Evolutionary conservation across 2,888 invertebrate species (phyloP).

Genomic region (Volucella bombylans): DNA sequence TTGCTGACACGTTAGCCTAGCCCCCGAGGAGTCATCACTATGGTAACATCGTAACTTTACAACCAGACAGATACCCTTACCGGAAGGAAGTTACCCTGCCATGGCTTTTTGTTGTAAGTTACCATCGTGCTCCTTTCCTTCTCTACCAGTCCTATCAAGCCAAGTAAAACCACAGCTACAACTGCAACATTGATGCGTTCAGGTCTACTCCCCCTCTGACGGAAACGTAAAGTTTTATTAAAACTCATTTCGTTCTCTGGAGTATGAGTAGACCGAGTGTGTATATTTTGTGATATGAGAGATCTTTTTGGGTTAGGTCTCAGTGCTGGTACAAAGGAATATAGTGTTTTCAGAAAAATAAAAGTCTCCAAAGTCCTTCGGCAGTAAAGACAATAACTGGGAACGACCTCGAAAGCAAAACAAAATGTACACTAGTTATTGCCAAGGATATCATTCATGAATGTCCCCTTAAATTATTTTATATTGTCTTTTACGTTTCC

Average conservation of each 20-base stretch:
- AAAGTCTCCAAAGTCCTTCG: neutral
- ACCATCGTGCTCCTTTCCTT: constrained; percentile 5
- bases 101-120: constrained; percentile 55
- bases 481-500: constrained; percentile 63
- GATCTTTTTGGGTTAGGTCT: constrained; percentile 34
- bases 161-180: neutral
- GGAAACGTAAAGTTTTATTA: constrained; percentile 66
- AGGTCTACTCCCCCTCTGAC: constrained; percentile 31
- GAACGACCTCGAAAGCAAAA: neutral
- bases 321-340: constrained; percentile 26
- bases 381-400: constrained; percentile 45
- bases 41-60: constrained; percentile 54
- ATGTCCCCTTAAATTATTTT: constrained; percentile 73
- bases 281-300: neutral
- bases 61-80: constrained; percentile 18
- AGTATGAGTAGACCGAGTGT: neutral
- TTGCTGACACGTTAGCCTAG: constrained; percentile 61
- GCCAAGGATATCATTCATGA: constrained; percentile 69
- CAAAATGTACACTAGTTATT: constrained; percentile 58
- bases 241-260: constrained; percentile 60
- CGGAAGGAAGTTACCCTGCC: constrained; percentile 64
- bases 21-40: constrained; percentile 54
- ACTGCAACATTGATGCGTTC: constrained; percentile 68
- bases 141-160: neutral
- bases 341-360: neutral